Base-by-base conservation (phyloP, 1,140 invertebrate species). In the Drosophila subobscura region DNA sequence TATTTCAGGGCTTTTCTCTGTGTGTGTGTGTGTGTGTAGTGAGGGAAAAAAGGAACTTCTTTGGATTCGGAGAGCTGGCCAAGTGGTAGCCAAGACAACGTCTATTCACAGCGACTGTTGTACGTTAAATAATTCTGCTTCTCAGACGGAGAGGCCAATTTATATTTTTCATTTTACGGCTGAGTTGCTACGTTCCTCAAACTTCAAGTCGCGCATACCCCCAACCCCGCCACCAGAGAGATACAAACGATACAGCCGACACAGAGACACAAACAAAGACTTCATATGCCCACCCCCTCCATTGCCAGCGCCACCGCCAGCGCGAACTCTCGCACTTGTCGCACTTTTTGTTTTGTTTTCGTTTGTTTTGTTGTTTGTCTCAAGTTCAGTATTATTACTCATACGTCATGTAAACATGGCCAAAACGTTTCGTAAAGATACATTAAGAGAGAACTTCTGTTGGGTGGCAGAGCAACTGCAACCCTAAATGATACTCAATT, bases 131-230 rank as follows among this genome's bases (percentile, higher is more conserved):
- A 90, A 89, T 86, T 89, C 86, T 80, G 80, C 79, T 90, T 90
- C 89, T 72, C 88, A 90, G 61, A 60, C 73, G 60, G 33, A 54
- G 72, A 60, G 71, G 74, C 85, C 88, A 90, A 90, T 90, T 90
- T 90, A 90, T 90, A 90, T 90, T 90, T 90, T 90, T 90, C 83
- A 90, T 90, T 90, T 90, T 90, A 83, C 88, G 84, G 83, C 81
- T 90, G 88, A 90, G 88, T 90, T 90, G 71, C 70, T 80, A 60
- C 77, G 73, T 66, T 84, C 59, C 33, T 42, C 53, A 55, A 78
- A 84, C 66, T 75, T 68, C 45, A 61, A 78, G 74, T 46, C 58
- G 60, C 60, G 33, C 33, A 0, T 37, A 37, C 33, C 57, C 63
- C 54, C 67, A 53, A 53, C 65, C 65, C 74, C 47, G 64, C 16